phyloP scores from a whole-genome alignment of 2,113 vertebrate genomes.

The Cyprinodon brontotheroides region DNA sequence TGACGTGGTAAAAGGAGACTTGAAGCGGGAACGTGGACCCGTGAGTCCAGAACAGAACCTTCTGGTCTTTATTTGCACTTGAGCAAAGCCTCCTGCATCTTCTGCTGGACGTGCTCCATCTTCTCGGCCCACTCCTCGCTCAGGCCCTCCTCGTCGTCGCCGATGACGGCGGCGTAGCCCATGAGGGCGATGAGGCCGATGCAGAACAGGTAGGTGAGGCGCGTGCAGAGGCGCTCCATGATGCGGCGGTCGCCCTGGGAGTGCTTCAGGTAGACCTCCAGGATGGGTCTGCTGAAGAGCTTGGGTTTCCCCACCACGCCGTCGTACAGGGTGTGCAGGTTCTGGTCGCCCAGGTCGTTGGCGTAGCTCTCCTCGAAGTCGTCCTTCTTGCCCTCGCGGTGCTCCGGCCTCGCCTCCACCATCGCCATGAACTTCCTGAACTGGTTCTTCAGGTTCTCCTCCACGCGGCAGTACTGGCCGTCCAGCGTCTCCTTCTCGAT shows the following conservation, averaged over 20 bases:
- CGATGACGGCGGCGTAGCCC: constrained; percentile 78
- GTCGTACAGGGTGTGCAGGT: constrained; percentile 83
- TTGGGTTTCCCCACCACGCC: constrained; percentile 79
- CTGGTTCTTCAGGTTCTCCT: constrained; percentile 81
- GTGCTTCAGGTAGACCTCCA: constrained; percentile 80
- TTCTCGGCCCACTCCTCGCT: constrained; percentile 79
- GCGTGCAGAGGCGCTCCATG: constrained; percentile 81
- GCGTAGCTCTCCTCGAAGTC: constrained; percentile 75
- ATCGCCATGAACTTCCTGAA: constrained; percentile 82
- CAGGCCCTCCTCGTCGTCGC: constrained; percentile 77
- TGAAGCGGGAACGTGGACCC: constrained; percentile 32
- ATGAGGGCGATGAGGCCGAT: constrained; percentile 83
- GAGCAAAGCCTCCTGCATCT: constrained; percentile 78
- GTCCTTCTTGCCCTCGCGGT: constrained; percentile 61
- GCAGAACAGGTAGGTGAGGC: constrained; percentile 82
- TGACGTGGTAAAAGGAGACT: neutral
- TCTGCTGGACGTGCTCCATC: constrained; percentile 77
- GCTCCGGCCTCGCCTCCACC: constrained; percentile 68
- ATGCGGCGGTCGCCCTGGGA: constrained; percentile 66
- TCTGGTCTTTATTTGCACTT: constrained; percentile 69
- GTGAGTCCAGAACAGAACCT: neutral
- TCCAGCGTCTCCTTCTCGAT: constrained; percentile 81
- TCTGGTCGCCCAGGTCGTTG: constrained; percentile 79
- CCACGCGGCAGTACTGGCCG: constrained; percentile 75
- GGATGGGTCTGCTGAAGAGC: constrained; percentile 80